Percentiles rank a stretch among this genome's conserved stretches.
Evolutionary conservation across 92 coral and sea anemone species (phyloP).

Genomic region (Blastomussa wellsi): DNA sequence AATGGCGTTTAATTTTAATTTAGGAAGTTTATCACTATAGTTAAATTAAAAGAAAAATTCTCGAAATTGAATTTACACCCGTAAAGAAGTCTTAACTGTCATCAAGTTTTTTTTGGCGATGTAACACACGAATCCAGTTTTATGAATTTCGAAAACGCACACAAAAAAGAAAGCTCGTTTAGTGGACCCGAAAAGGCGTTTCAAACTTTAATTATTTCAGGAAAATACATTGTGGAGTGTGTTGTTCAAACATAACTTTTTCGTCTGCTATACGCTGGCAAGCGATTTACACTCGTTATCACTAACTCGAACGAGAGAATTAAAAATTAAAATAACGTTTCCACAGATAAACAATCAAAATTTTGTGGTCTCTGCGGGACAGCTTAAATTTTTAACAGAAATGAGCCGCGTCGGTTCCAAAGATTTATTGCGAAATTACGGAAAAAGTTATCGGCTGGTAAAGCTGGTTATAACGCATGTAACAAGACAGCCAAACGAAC

Average conservation of each 20-base stretch:
- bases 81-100: conserved; percentile 13
- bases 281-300: conserved; percentile 47
- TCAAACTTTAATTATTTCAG: conserved; percentile 18
- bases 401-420: conserved; percentile 28
- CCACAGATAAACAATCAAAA: conserved; percentile 49
- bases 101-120: neutral
- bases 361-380: conserved; percentile 50
- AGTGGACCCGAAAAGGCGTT: neutral
- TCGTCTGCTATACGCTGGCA: neutral
- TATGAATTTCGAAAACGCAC: neutral
- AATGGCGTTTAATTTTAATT: conserved; percentile 39
- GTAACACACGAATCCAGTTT: neutral
- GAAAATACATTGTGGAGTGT: neutral
- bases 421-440: conserved; percentile 3
- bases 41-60: conserved; percentile 31
- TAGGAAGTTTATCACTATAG: conserved; percentile 18
- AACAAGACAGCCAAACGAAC: conserved; percentile 5
- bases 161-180: neutral
- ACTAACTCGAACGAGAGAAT: conserved; percentile 24
- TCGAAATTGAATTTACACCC: conserved; percentile 46
- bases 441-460: conserved; percentile 40
- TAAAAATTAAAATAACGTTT: conserved; percentile 53
- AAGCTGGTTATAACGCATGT: conserved; percentile 13
- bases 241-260: conserved; percentile 26
- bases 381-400: conserved; percentile 46